Evolutionary conservation across 1,140 invertebrate genomes (phyloP).

Genomic region (Frieseomelitta varia): DNA sequence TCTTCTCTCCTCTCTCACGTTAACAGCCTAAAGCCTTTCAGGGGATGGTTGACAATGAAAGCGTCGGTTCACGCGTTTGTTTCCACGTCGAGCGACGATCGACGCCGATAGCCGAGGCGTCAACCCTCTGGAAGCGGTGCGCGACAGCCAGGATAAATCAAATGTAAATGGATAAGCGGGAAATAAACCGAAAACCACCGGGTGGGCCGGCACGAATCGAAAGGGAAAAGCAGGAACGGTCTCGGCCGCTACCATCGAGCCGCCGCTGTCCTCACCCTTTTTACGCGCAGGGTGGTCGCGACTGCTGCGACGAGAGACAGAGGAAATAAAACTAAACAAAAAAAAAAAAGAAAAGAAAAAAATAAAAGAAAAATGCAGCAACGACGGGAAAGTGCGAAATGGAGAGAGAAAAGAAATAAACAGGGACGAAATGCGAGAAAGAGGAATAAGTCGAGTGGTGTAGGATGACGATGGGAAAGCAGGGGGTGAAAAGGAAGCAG

Average conservation of each 20-base stretch:
- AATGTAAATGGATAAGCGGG: constrained; percentile 65
- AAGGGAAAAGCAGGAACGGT: constrained; percentile 6
- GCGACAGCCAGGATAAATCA: constrained; percentile 64
- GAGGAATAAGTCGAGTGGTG: background rate
- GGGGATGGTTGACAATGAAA: background rate
- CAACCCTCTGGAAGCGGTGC: constrained; percentile 42
- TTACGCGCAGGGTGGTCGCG: background rate
- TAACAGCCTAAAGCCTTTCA: too few relatives aligned
- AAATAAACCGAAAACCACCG: constrained; percentile 65
- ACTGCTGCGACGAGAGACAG: background rate
- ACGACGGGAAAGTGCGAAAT: background rate
- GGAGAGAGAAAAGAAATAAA: background rate
- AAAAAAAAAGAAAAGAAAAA: background rate
- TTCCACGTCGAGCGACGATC: background rate
- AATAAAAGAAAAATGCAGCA: background rate
- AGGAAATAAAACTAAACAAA: too few relatives aligned
- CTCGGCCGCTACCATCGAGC: background rate
- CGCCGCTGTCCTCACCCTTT: background rate
- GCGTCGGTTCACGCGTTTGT: background rate
- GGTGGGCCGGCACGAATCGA: constrained; percentile 32
- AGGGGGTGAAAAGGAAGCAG: constrained; percentile 6
- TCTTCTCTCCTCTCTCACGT: too few relatives aligned
- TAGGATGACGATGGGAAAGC: background rate
- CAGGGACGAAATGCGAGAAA: background rate
- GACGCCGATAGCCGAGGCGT: constrained; percentile 29